Evolutionary conservation across 2,113 vertebrate genomes (phyloP), one percentile per base, ranked within the genome.

Genomic region (Pardalotus punctatus): DNA sequence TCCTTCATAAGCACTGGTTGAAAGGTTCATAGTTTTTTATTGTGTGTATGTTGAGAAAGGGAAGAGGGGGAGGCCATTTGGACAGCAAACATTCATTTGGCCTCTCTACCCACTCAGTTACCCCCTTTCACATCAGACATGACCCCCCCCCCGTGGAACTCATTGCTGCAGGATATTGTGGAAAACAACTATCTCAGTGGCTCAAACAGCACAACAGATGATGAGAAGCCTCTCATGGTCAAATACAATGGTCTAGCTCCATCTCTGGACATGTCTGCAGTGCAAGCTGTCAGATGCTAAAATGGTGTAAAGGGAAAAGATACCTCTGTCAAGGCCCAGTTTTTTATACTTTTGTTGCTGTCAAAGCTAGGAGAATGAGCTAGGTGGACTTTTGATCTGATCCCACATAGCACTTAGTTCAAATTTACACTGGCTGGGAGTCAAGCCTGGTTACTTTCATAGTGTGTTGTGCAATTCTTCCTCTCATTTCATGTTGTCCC

Each of bases 391-490:
- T 93, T 74, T 64, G 56, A 64, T 81, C 72, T 71, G 56, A 88
- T 56, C 19, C 20, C 89, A 38, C 64, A n/a, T 16, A 80, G 27
- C 33, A 92, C 40, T 92, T 70, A 38, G 64, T 78, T 81, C 53
- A 88, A 82, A 86, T 84, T 94, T 91, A 94, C 53, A 53, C 57
- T 94, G 93, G 51, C 93, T 91, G n/a, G 17, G 22, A 78, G 35
- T 91, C 77, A 94, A 94, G 61, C 51, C 88, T 91, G 14, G 25
- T 81, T 93, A 92, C 38, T 74, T 56, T 43, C 58, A 42, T 8
- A 48, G 38, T 6, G 4, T 54, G 24, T 96, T 96, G 86, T 89
- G 83, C 83, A 95, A 95, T 64, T 65, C 15, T 51, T 84, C 29
- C 40, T 95, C 18, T 86, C 43, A 86, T 83, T 86, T 56, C 86